Percentiles rank a stretch among this genome's conserved stretches.
Conservation (phyloP, 2,113 vertebrate genomes). For the Butorides virescens region DNA sequence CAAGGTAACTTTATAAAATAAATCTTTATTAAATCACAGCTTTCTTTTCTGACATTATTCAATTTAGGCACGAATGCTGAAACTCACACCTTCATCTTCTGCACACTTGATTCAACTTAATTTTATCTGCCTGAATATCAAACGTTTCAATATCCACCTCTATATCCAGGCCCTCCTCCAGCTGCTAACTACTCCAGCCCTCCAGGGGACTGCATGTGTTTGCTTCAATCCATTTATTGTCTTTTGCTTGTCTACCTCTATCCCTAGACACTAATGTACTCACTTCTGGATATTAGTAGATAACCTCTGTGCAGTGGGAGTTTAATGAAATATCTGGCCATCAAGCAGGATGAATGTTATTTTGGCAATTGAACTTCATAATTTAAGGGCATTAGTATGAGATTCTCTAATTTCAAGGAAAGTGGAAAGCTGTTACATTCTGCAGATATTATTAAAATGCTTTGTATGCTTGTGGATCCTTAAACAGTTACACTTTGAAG, state of each 20-base stretch:
- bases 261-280: conserved; percentile 24
- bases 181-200: conserved; percentile 31
- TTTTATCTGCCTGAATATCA: conserved; percentile 35
- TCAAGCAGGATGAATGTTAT: conserved; percentile 14
- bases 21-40: conserved; percentile 48
- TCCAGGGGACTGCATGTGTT: conserved; percentile 18
- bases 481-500: not conserved
- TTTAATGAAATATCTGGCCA: conserved; percentile 42
- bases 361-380: conserved; percentile 40
- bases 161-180: conserved; percentile 19
- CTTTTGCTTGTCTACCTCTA: conserved; percentile 29
- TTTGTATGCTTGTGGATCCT: not conserved
- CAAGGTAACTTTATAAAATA: conserved; percentile 49
- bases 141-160: conserved; percentile 17
- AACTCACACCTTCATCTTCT: conserved; percentile 32
- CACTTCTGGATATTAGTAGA: conserved; percentile 38
- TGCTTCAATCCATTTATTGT: conserved; percentile 57
- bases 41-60: conserved; percentile 42
- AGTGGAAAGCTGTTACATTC: not conserved
- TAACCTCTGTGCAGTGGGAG: conserved; percentile 13
- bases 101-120: conserved; percentile 43
- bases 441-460: not conserved
- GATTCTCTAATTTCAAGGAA: conserved; percentile 2
- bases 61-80: not conserved
- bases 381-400: conserved; percentile 1